These are phyloP conservation scores for Brenthis daphne DNA, from an alignment of 2,888 invertebrate genomes.

Conservation along the genomic window DNA sequence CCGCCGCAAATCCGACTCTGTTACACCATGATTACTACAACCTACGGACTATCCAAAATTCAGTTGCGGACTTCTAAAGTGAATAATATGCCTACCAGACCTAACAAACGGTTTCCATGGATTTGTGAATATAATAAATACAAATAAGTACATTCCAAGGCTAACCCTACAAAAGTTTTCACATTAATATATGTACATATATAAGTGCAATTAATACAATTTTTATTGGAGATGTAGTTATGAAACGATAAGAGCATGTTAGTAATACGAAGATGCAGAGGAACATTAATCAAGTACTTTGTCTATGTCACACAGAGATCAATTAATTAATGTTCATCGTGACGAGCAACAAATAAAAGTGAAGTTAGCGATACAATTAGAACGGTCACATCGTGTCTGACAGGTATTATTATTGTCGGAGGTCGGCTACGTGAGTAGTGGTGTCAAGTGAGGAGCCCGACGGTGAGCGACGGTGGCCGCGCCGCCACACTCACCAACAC, in stretches of 20 bases:
- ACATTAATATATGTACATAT: too few relatives aligned
- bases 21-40: neutral
- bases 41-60: neutral
- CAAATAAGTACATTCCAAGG: too few relatives aligned
- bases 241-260: slow-evolving; percentile 20
- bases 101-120: too few relatives aligned
- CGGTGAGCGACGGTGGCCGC: slow-evolving; percentile 41
- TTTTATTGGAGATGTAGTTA: slow-evolving; percentile 1
- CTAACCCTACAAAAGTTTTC: too few relatives aligned
- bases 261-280: slow-evolving; percentile 18
- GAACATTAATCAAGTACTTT: slow-evolving; percentile 32
- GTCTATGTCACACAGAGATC: slow-evolving; percentile 33
- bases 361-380: slow-evolving; percentile 48
- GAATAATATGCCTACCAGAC: too few relatives aligned
- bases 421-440: slow-evolving; percentile 26
- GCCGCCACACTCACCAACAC: slow-evolving; percentile 37
- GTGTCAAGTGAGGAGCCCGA: slow-evolving; percentile 25
- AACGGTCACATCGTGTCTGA: slow-evolving; percentile 52
- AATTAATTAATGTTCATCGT: slow-evolving; percentile 34
- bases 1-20: slow-evolving; percentile 13
- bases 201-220: too few relatives aligned
- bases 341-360: slow-evolving; percentile 45
- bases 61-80: too few relatives aligned
- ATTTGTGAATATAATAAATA: too few relatives aligned
- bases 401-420: slow-evolving; percentile 43